Evolutionary conservation across 2,797 vertebrate species (phyloP).

Genomic region (Pteronotus mesoamericanus): DNA sequence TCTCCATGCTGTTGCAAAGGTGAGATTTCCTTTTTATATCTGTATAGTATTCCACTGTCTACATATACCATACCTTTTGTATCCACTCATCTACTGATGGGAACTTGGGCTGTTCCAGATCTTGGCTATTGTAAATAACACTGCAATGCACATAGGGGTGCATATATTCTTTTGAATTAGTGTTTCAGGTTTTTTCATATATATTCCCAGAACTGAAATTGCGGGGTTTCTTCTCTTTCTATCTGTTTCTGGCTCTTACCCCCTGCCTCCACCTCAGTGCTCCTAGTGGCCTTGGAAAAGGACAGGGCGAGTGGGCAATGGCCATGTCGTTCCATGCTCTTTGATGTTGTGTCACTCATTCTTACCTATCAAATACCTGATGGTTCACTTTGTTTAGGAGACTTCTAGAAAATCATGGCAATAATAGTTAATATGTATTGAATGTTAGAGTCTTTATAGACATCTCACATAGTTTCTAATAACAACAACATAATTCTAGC

Average conservation of each 20-base stretch:
- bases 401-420: not conserved
- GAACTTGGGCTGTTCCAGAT: not conserved
- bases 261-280: not conserved
- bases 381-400: not conserved
- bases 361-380: not conserved
- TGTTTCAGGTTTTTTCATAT: not conserved
- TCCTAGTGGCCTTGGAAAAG: not conserved
- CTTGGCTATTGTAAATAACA: not conserved
- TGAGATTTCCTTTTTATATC: not conserved
- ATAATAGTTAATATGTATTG: not conserved
- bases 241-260: not conserved
- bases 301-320: not conserved
- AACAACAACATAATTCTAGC: not conserved
- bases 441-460: not conserved
- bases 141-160: not conserved
- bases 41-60: not conserved
- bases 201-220: not conserved
- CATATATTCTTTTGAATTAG: not conserved
- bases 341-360: not conserved
- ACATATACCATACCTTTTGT: not conserved
- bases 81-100: too few relatives aligned
- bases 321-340: not conserved
- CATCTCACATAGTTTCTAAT: not conserved
- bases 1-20: not conserved
- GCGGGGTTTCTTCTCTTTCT: not conserved